Base-by-base conservation (phyloP, 1,140 invertebrate species). In the Tetraneura akinire region DNA sequence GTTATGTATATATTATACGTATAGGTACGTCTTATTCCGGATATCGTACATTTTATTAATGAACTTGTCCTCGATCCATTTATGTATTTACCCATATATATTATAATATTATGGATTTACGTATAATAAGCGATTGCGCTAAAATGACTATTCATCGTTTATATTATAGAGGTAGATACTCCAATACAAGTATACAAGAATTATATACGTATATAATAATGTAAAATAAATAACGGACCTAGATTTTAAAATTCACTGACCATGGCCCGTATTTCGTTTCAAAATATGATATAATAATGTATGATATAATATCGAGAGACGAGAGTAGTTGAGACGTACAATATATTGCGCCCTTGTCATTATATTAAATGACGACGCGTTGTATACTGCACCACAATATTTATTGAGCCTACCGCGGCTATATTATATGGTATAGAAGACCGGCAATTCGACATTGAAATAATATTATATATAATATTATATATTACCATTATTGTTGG, bases 161-260 rank as follows among this genome's bases (percentile, higher is more conserved):
- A 70, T 18, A 71, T 71, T 49, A 49, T 49, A 51, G 3, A 51
- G n/a, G n/a, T n/a, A n/a, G n/a, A n/a, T n/a, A n/a, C n/a, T n/a
- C n/a, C n/a, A n/a, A n/a, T n/a, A n/a, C n/a, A n/a, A n/a, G n/a
- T n/a, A n/a, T n/a, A n/a, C n/a, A n/a, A n/a, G n/a, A n/a, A n/a
- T n/a, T n/a, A n/a, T n/a, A n/a, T n/a, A n/a, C n/a, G n/a, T n/a
- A n/a, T n/a, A n/a, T n/a, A n/a, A n/a, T n/a, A n/a, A n/a, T n/a
- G n/a, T n/a, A 51, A 49, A 5, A 71, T 76, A n/a, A 78, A 78
- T 62, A 78, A 60, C 55, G 74, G 49, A 78, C 74, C 74, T 78
- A 78, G 53, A 78, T 78, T 78, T 78, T 78, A 78, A 78, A 78
- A 78, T 78, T 78, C 74, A 62, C 21, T 78, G 74, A 78, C 74